Percentiles rank a stretch among this genome's conserved stretches.
Conservation (phyloP, 1,140 invertebrate species). For the Prorops nasuta region DNA sequence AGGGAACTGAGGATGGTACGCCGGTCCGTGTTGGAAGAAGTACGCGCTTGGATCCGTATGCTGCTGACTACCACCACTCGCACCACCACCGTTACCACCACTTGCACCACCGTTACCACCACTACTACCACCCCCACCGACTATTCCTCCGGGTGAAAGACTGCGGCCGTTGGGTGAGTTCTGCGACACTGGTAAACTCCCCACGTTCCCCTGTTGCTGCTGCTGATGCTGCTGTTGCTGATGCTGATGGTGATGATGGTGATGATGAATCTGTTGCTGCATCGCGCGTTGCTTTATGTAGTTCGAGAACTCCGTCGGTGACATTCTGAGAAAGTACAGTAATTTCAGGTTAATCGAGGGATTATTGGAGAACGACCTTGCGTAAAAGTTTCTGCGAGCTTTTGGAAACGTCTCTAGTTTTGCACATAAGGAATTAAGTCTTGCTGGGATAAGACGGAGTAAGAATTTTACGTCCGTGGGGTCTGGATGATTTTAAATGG, state of each 20-base stretch:
- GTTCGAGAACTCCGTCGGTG: slow-evolving; percentile 93
- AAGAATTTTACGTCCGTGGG: neutral
- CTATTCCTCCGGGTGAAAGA: slow-evolving; percentile 54
- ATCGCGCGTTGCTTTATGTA: slow-evolving; percentile 93
- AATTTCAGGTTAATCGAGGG: no score
- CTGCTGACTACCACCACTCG: slow-evolving; percentile 31
- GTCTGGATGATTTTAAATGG: slow-evolving; percentile 7
- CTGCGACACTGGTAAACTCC: slow-evolving; percentile 57
- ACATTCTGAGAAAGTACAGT: slow-evolving; percentile 79
- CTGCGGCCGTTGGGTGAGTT: slow-evolving; percentile 57
- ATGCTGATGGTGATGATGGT: slow-evolving; percentile 59
- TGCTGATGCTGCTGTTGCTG: slow-evolving; percentile 85
- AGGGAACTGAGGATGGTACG: slow-evolving; percentile 61
- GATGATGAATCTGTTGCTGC: slow-evolving; percentile 78
- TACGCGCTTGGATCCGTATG: slow-evolving; percentile 57
- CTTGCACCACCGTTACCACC: slow-evolving; percentile 27
- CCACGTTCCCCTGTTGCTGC: slow-evolving; percentile 60
- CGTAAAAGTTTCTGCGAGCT: no score
- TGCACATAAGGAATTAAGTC: no score
- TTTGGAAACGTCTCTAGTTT: no score
- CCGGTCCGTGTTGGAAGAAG: slow-evolving; percentile 57
- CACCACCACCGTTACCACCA: slow-evolving; percentile 5
- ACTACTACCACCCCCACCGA: slow-evolving; percentile 31
- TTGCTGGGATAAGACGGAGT: neutral
- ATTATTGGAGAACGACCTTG: no score